A percentile compares a stretch with the other conserved stretches of the same genome.
Evolutionary conservation across 2,888 invertebrate genomes (phyloP).

Genomic region (Chrysodeixis includens): DNA sequence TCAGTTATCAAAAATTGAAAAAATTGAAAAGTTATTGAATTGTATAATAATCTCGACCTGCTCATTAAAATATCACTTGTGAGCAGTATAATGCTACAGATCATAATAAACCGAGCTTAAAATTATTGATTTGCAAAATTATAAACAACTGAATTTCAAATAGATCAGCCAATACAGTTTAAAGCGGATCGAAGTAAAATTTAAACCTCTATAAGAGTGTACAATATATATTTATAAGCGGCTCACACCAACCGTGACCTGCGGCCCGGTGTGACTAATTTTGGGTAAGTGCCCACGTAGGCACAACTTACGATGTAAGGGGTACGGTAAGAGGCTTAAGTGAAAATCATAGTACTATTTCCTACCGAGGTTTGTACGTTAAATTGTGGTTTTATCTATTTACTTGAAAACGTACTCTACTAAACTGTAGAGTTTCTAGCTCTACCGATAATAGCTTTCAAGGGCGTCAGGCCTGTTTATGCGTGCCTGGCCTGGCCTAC

Average conservation of each 20-base stretch:
- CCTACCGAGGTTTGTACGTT: constrained; percentile 60
- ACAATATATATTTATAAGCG: constrained; percentile 64
- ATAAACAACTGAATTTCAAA: too few relatives aligned
- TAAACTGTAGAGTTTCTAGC: constrained; percentile 30
- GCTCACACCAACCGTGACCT: constrained; percentile 58
- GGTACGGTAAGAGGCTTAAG: constrained; percentile 71
- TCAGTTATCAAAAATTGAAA: too few relatives aligned
- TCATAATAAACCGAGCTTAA: too few relatives aligned
- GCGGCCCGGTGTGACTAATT: constrained; percentile 69
- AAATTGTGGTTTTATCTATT: constrained; percentile 47
- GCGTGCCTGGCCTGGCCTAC: constrained; percentile 34
- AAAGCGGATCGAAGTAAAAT: constrained; percentile 49
- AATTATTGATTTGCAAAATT: too few relatives aligned
- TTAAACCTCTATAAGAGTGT: constrained; percentile 49
- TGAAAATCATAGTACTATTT: constrained; percentile 72
- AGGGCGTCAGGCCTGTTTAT: not conserved
- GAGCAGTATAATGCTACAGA: too few relatives aligned
- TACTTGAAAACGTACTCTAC: constrained; percentile 24
- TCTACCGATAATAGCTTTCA: constrained; percentile 10
- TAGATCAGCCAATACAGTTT: constrained; percentile 14
- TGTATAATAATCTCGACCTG: too few relatives aligned
- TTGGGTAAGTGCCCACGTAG: constrained; percentile 76
- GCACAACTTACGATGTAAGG: constrained; percentile 64
- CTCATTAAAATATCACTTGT: too few relatives aligned
- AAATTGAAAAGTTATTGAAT: too few relatives aligned